Evolutionary conservation across 2,797 vertebrate genomes (phyloP).

Genomic region (Pteronotus mesoamericanus): DNA sequence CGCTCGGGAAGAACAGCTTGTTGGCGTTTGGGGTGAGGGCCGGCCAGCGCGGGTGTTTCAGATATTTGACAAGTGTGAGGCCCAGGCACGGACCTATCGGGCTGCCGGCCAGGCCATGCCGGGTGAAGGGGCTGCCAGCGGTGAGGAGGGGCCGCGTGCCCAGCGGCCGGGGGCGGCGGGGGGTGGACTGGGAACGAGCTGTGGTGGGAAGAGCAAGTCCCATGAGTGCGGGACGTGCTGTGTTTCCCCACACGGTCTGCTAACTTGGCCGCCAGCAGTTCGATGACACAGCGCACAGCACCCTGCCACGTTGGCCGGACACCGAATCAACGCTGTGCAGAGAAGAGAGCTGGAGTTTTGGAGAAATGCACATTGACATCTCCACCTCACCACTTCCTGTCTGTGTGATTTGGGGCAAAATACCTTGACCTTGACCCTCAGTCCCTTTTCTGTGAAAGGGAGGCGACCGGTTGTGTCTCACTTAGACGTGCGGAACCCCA

Average conservation of each 20-base stretch:
- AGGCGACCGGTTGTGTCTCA: neutral
- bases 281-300: neutral
- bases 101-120: accelerated
- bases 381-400: neutral
- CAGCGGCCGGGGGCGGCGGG: accelerated
- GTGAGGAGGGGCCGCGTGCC: too few relatives aligned
- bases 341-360: neutral
- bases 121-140: neutral
- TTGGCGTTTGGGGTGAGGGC: neutral
- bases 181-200: too few relatives aligned
- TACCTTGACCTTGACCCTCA: neutral
- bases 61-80: neutral
- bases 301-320: neutral
- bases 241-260: neutral
- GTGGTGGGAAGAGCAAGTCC: neutral
- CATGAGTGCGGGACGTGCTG: neutral
- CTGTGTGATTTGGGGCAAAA: neutral
- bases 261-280: accelerated
- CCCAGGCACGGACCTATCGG: neutral
- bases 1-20: neutral
- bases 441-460: neutral
- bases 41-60: neutral
- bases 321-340: neutral
- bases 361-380: neutral
- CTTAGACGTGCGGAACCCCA: neutral